Conservation (phyloP, 2,888 invertebrate genomes). For the Troides oblongomaculatus region DNA sequence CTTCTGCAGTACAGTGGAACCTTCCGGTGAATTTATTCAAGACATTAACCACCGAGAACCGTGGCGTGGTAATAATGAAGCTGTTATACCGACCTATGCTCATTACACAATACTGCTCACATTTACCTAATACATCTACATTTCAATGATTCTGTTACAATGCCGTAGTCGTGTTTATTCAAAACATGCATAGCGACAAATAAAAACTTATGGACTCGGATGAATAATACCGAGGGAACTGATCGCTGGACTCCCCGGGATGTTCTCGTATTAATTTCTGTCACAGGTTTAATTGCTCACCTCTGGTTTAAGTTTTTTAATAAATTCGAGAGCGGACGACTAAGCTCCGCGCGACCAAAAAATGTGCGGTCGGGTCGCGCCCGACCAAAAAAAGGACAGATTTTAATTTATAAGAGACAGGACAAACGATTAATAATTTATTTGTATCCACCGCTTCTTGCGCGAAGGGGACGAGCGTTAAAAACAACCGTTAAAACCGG, state of each 20-base stretch:
- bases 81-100: conserved; percentile 3
- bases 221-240: conserved; percentile 55
- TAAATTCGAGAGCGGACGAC: conserved; percentile 76
- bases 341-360: conserved; percentile 71
- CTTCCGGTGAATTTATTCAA: conserved; percentile 24
- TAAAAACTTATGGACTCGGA: conserved; percentile 63
- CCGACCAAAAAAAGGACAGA: conserved; percentile 71
- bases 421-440: conserved; percentile 81
- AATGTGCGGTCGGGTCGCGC: conserved; percentile 59
- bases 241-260: conserved; percentile 49
- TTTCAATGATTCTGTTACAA: neutral
- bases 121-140: neutral
- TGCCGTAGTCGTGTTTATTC: conserved; percentile 2
- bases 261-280: conserved; percentile 75
- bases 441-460: conserved; percentile 77
- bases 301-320: conserved; percentile 76
- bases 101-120: neutral
- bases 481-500: conserved; percentile 79
- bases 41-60: conserved; percentile 34
- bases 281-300: conserved; percentile 77
- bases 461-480: conserved; percentile 74
- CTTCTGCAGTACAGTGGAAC: conserved; percentile 29
- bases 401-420: conserved; percentile 81
- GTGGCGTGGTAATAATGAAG: conserved; percentile 40
- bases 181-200: conserved; percentile 38